These are phyloP conservation scores for Aethes cnicana DNA, from an alignment of 2,888 invertebrate genomes.

Conservation along the genomic window DNA sequence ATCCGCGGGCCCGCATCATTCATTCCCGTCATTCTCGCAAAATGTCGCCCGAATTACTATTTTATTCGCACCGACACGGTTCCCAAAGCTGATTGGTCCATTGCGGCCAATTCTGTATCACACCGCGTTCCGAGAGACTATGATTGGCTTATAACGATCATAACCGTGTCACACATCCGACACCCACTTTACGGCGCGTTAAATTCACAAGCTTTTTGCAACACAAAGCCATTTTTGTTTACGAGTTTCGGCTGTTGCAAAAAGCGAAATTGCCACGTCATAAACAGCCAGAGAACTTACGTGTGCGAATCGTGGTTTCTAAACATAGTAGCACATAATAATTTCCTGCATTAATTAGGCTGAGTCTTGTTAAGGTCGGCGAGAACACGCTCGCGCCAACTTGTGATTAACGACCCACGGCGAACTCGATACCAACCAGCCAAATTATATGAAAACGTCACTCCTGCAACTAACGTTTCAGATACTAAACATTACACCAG, in stretches of 20 bases:
- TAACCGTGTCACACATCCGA: constrained; percentile 10
- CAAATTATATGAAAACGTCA: constrained; percentile 28
- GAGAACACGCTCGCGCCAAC: constrained; percentile 32
- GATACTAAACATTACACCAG: too few relatives aligned
- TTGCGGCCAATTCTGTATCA: constrained; percentile 3
- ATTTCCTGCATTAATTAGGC: constrained; percentile 39
- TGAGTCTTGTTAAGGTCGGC: constrained; percentile 38
- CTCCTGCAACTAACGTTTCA: not conserved
- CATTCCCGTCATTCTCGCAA: constrained; percentile 12
- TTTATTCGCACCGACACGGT: constrained; percentile 12
- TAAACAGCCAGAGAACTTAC: constrained; percentile 27
- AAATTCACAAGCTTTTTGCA: constrained; percentile 40
- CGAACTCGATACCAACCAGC: constrained; percentile 21
- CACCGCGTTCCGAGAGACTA: constrained; percentile 1
- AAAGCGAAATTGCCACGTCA: constrained; percentile 30
- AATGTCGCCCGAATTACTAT: constrained; percentile 15
- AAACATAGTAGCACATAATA: constrained; percentile 28
- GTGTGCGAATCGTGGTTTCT: constrained; percentile 23
- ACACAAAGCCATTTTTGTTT: constrained; percentile 30
- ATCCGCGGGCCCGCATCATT: constrained; percentile 17
- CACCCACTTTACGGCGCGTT: constrained; percentile 15
- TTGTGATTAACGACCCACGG: constrained; percentile 38
- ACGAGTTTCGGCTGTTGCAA: constrained; percentile 24
- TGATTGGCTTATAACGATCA: constrained; percentile 25
- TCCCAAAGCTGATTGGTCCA: constrained; percentile 10